Base-by-base conservation (phyloP, 2,113 vertebrate species). In the Myodes glareolus region DNA sequence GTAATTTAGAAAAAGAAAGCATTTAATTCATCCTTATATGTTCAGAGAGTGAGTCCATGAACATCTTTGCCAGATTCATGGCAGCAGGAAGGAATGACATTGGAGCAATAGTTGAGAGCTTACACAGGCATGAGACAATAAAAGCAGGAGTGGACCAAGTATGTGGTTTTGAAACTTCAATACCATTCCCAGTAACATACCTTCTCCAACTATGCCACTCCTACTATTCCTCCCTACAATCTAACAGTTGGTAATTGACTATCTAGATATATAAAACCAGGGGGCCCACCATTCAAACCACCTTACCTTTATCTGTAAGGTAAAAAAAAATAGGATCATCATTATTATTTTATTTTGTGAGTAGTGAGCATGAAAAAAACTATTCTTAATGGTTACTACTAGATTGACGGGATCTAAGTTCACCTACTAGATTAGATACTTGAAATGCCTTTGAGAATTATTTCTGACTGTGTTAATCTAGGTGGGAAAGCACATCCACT, bases 271-370 rank as follows among this genome's bases (percentile, higher is more conserved):
- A 21, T n/a, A 5, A 52, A 1, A 2, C 9, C 36, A 25, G 12
- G 33, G 4, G 21, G 19, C 1, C 1, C 11, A 23, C n/a, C 5
- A 25, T 81, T n/a, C 33, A 25, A 58, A 25, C 9, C 2, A n/a
- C 5, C 17, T 21, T 36, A 80, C n/a, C n/a, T 80, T 55, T n/a
- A 55, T 12, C 1, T 85, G 67, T 25, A 91, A 91, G 39, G 6
- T 85, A 65, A 39, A 16, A 19, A 52, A 25, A 45, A 75, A 33
- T 72, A 52, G 52, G 5, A 17, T n/a, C 92, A 55, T 17, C 36
- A 10, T 19, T 23, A 21, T 52, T 52, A 4, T 80, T 39, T 39
- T 10, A 73, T 39, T 39, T 75, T 75, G 36, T 73, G 36, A 39
- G 7, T 82, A 16, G 3, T 39, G 12, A 61, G 12, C 23, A 16